Evolutionary conservation across 1,140 invertebrate genomes (phyloP).

Genomic region (Pseudachorutes palmiensis): DNA sequence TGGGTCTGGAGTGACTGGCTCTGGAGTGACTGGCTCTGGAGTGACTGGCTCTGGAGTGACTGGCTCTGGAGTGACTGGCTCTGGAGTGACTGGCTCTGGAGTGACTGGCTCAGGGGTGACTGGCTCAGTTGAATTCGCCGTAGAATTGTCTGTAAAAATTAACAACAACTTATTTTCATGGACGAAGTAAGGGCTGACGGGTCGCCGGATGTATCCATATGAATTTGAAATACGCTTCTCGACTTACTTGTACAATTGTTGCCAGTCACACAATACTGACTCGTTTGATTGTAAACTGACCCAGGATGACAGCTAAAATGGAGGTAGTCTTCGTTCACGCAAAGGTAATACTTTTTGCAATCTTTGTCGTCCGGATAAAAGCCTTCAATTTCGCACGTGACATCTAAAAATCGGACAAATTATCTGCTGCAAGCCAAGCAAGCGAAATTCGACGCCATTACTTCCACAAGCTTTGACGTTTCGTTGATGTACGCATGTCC

Average conservation of each 20-base stretch:
- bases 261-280: neutral
- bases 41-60: too few relatives aligned
- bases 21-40: too few relatives aligned
- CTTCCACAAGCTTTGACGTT: neutral
- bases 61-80: too few relatives aligned
- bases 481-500: neutral
- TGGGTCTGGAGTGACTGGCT: too few relatives aligned
- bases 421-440: neutral
- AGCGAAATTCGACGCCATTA: neutral
- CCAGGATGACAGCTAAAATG: neutral
- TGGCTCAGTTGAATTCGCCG: too few relatives aligned
- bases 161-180: too few relatives aligned
- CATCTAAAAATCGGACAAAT: neutral
- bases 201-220: too few relatives aligned
- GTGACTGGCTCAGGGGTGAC: too few relatives aligned
- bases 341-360: neutral
- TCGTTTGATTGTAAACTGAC: neutral
- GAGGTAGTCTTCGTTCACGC: neutral
- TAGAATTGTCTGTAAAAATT: too few relatives aligned
- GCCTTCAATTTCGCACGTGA: neutral
- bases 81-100: too few relatives aligned
- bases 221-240: too few relatives aligned
- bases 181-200: too few relatives aligned
- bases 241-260: neutral
- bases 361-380: neutral